A percentile compares a stretch with the other conserved stretches of the same genome.
Conservation (phyloP, 2,888 invertebrate species). For the Eupithecia exiguata region DNA sequence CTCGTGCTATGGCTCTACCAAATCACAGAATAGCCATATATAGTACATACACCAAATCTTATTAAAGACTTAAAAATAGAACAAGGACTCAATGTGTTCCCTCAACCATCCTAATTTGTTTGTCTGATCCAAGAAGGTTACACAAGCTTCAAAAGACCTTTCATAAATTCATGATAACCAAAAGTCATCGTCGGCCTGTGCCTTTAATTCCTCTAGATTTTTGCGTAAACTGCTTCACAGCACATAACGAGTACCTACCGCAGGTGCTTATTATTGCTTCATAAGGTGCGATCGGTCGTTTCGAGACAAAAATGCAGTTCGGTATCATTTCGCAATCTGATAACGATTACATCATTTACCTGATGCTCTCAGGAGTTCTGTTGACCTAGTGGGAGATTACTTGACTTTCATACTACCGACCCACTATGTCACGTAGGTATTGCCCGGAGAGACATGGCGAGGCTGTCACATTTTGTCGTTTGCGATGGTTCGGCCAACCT, state of each 20-base stretch:
- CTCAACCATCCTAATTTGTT: background rate
- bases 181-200: background rate
- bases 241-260: background rate
- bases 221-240: background rate
- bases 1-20: no score
- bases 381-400: background rate
- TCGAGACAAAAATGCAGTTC: slow-evolving; percentile 1
- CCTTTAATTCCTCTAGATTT: background rate
- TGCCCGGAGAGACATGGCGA: background rate
- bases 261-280: slow-evolving; percentile 3
- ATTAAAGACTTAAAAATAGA: no score
- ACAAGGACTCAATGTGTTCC: background rate
- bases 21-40: no score
- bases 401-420: background rate
- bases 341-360: slow-evolving; percentile 3
- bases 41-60: no score
- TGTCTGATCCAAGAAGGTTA: background rate
- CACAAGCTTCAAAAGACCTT: background rate
- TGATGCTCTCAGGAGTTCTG: background rate
- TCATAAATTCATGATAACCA: background rate
- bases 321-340: background rate
- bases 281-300: slow-evolving; percentile 3
- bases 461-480: background rate
- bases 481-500: no score
- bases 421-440: no score